Evolutionary conservation across 1,140 invertebrate genomes (phyloP).

Genomic region (Aphaenogaster floridana): DNA sequence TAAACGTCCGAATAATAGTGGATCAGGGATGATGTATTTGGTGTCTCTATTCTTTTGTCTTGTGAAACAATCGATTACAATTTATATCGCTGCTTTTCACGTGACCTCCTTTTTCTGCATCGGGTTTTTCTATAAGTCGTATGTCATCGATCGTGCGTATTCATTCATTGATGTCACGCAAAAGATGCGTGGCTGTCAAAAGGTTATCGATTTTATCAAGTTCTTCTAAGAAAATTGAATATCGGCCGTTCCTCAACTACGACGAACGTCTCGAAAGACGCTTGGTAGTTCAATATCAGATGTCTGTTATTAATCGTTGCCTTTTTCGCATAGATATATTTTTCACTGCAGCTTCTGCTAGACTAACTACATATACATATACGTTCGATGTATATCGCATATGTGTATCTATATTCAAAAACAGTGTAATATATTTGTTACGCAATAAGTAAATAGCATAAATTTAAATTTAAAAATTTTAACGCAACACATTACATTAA

Average conservation of each 20-base stretch:
- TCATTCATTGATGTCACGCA: background rate
- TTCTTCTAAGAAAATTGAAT: slow-evolving; percentile 29
- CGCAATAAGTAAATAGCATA: background rate
- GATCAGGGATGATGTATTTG: slow-evolving; percentile 42
- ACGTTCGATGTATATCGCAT: background rate
- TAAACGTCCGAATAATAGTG: slow-evolving; percentile 45
- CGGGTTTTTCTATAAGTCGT: background rate
- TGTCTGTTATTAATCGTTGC: slow-evolving; percentile 18
- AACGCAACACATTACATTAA: background rate
- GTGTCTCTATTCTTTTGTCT: background rate
- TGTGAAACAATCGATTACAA: slow-evolving; percentile 52
- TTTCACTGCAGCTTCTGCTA: slow-evolving; percentile 5
- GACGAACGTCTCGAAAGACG: background rate
- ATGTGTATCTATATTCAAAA: background rate
- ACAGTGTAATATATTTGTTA: background rate
- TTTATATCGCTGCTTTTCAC: slow-evolving; percentile 12
- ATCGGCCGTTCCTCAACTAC: background rate
- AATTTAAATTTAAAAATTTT: background rate
- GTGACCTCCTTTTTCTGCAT: background rate
- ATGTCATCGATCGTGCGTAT: slow-evolving; percentile 1
- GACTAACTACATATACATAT: background rate
- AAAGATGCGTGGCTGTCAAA: slow-evolving; percentile 11
- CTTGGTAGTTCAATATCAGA: slow-evolving; percentile 20
- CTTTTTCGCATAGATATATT: slow-evolving; percentile 1
- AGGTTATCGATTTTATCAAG: slow-evolving; percentile 15